Conservation (phyloP, 1,140 invertebrate genomes). For the Hypothenemus hampei region DNA sequence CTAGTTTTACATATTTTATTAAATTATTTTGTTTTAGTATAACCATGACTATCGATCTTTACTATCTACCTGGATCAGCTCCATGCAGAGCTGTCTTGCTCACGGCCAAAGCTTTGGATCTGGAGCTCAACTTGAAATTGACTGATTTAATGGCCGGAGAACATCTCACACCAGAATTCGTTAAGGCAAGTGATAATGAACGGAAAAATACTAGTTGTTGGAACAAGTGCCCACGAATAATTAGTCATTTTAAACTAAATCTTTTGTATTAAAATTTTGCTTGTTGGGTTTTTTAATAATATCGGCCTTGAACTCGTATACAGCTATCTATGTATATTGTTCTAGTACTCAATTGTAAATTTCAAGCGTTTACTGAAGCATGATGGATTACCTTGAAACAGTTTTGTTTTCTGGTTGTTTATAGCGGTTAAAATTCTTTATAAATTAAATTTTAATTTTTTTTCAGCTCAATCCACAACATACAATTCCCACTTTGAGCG, state of each 20-base stretch:
- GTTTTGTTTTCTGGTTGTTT: too few relatives aligned
- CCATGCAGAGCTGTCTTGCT: conserved; percentile 61
- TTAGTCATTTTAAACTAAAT: too few relatives aligned
- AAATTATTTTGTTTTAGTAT: too few relatives aligned
- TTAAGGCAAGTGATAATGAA: conserved; percentile 57
- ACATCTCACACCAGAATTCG: conserved; percentile 63
- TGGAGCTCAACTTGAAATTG: conserved; percentile 62
- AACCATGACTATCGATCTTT: conserved; percentile 47
- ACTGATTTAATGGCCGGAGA: conserved; percentile 62
- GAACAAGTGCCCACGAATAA: too few relatives aligned
- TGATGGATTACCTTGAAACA: too few relatives aligned
- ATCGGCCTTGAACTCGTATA: neutral
- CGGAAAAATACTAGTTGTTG: neutral
- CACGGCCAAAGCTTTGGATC: conserved; percentile 58
- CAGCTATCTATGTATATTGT: neutral
- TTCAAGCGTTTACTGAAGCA: too few relatives aligned
- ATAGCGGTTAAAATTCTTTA: too few relatives aligned
- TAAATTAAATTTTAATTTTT: too few relatives aligned
- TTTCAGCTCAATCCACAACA: conserved; percentile 52
- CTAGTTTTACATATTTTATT: too few relatives aligned
- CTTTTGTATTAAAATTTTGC: too few relatives aligned
- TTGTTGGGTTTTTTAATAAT: neutral
- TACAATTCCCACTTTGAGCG: conserved; percentile 63
- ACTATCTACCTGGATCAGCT: conserved; percentile 53
- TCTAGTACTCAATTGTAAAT: too few relatives aligned